Evolutionary conservation across 2,888 invertebrate species (phyloP).

Genomic region (Cryptocephalus primarius): DNA sequence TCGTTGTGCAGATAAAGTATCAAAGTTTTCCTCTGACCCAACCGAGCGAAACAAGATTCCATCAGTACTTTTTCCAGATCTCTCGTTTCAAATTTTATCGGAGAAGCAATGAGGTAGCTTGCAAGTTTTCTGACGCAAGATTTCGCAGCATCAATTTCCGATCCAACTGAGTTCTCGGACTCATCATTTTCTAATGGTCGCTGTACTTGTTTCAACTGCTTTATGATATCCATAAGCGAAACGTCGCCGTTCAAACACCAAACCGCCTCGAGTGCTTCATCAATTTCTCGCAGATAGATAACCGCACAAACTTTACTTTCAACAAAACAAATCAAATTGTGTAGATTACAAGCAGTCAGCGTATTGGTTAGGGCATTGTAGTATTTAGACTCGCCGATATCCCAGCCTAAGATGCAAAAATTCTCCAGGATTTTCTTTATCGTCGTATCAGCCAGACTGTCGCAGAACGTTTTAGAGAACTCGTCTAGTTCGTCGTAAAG

Average conservation of each 20-base stretch:
- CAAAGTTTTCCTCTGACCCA: conserved; percentile 13
- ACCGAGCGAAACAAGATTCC: not conserved
- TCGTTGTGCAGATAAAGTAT: conserved; percentile 25
- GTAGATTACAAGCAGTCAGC: not conserved
- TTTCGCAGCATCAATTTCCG: too few species aligned
- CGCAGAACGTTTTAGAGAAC: too few species aligned
- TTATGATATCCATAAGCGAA: too few species aligned
- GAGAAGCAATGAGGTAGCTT: not conserved
- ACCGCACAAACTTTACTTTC: not conserved
- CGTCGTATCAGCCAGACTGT: too few species aligned
- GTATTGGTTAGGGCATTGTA: not conserved
- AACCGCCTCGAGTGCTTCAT: not conserved
- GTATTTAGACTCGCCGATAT: not conserved
- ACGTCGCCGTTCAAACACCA: too few species aligned
- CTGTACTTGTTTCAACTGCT: too few species aligned
- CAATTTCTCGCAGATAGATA: not conserved
- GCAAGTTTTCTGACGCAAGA: too few species aligned
- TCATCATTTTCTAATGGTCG: too few species aligned
- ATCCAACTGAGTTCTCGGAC: too few species aligned
- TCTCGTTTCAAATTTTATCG: not conserved
- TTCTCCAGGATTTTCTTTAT: not conserved
- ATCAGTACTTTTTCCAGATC: not conserved
- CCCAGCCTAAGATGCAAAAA: not conserved
- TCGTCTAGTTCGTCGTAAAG: too few species aligned
- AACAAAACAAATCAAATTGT: not conserved